phyloP scores from a whole-genome alignment of 2,888 invertebrate species.

The Scaptomyza flava region DNA sequence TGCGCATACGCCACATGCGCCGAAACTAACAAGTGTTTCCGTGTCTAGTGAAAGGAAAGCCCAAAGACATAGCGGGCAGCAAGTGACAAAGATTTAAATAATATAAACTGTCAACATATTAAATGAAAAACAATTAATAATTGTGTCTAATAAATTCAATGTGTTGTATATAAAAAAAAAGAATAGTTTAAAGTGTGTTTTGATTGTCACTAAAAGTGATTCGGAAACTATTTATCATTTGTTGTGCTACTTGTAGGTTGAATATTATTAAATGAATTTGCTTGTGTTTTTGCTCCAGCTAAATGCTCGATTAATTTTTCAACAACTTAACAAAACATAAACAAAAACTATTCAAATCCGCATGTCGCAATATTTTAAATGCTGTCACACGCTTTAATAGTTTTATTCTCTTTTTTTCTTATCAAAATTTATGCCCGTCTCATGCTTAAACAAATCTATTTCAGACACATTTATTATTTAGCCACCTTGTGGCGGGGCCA shows the following conservation, averaged over 20 bases:
- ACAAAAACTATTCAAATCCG: conserved; percentile 26
- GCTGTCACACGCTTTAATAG: conserved; percentile 60
- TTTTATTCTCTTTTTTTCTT: no score
- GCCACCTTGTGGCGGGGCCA: conserved; percentile 22
- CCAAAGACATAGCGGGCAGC: no score
- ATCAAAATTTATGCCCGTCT: conserved; percentile 47
- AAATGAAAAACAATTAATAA: conserved; percentile 2
- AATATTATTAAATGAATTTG: conserved; percentile 27
- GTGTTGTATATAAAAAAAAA: conserved; percentile 14
- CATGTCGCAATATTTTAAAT: conserved; percentile 65
- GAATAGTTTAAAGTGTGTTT: conserved; percentile 10
- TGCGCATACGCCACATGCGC: conserved; percentile 67
- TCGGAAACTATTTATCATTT: neutral
- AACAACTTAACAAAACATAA: conserved; percentile 49
- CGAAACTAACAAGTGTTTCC: conserved; percentile 61
- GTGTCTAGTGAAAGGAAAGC: conserved; percentile 9
- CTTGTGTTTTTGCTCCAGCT: conserved; percentile 11
- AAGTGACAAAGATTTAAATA: conserved; percentile 20
- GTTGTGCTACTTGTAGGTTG: conserved; percentile 20
- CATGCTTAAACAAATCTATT: conserved; percentile 48
- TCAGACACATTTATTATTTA: conserved; percentile 52
- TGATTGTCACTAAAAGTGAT: conserved; percentile 8
- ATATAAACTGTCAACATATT: conserved; percentile 2
- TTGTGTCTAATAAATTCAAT: neutral
- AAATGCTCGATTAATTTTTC: conserved; percentile 59